Conservation (phyloP, 2,888 invertebrate genomes). For the Nephrotoma guestfalica region DNA sequence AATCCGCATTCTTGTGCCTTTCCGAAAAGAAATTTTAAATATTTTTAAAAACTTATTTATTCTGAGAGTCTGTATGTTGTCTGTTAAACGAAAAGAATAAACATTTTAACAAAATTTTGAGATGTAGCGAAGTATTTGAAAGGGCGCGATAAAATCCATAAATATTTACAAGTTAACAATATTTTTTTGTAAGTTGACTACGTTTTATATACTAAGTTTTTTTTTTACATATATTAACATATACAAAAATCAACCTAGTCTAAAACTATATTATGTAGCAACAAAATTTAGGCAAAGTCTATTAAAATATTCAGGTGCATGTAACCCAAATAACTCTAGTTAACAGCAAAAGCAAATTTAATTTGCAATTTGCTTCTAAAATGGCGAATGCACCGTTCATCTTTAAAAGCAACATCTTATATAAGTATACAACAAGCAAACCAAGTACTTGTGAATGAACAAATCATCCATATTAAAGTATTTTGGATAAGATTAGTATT, state of each 20-base stretch:
- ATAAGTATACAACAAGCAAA: background rate
- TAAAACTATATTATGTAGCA: background rate
- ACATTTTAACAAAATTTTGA: background rate
- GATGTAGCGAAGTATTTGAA: background rate
- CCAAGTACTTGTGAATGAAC: background rate
- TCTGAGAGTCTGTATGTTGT: background rate
- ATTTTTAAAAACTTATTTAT: background rate
- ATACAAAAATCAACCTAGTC: background rate
- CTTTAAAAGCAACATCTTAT: background rate
- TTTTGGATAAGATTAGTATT: background rate
- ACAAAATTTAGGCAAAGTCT: background rate
- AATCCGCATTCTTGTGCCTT: background rate
- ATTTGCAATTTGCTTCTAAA: background rate
- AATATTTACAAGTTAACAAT: background rate
- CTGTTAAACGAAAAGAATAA: background rate
- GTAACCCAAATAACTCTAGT: background rate
- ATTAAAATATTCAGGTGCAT: background rate
- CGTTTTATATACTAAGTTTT: background rate
- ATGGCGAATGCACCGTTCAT: background rate
- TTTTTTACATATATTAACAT: background rate
- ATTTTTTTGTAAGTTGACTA: background rate
- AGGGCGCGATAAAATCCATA: background rate
- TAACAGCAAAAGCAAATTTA: background rate
- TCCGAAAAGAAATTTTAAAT: background rate
- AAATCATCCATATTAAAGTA: background rate